Base-by-base conservation (phyloP, 2,797 vertebrate species). In the Nannoperca australis region DNA sequence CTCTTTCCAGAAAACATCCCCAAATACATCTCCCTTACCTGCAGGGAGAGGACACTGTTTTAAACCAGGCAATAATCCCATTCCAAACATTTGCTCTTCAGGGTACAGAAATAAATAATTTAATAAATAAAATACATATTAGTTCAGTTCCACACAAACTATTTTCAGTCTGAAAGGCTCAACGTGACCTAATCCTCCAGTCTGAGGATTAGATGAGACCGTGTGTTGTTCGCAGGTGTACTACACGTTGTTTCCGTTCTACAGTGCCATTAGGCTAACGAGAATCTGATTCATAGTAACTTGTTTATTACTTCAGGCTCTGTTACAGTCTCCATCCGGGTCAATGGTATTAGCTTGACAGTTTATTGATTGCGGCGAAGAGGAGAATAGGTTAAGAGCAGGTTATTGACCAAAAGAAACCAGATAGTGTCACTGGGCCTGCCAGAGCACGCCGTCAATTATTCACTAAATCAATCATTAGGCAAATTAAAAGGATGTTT, bases 1-100 rank as follows among this genome's bases (percentile, higher is more conserved):
- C 88, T 99, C 98, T 82, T 99, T 99, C 98, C 98, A 99, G 94
- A 99, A 99, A 71, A 99, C 97, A 50, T 99, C 98, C 44, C 98
- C 98, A 86, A 99, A 99, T 55, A 99, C 98, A 0, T 99, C 98
- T 73, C 98, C 98, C 91, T 99, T 99, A 73, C 98, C 98, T 99
- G 91, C 50, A 79, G 70, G 73, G 47, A 83, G 24, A 82, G 45
- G 4, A 22, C 20, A n/a, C 2, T 0, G 15, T 30, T 68, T 10
- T 53, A 56, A 79, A 15, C 24, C 24, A 8, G 34, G 10, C 20
- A 18, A 70, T 17, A 34, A 27, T 1, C 34, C 40, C 3, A 53
- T 27, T 27, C 24, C 24, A 30, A 80, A 32, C 1, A 8, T 42
- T 47, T 1, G 36, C 38, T 53, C 24, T 63, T 14, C 13, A 56